These are phyloP conservation scores for Drosophila lutescens DNA, from an alignment of 2,888 invertebrate species.

Conservation along the genomic window DNA sequence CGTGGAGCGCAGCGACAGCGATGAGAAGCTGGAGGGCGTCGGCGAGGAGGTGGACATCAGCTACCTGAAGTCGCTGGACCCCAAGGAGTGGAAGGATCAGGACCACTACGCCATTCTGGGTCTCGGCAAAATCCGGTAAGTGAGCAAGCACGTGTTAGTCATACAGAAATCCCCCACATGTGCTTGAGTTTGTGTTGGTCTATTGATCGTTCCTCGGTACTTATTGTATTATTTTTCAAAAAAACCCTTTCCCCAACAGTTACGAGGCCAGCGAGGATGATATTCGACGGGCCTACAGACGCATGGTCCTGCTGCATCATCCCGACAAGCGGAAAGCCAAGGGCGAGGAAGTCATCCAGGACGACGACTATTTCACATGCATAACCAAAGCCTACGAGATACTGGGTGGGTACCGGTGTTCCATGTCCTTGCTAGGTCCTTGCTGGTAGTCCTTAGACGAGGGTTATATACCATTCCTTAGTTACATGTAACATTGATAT, in stretches of 20 bases:
- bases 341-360: constrained; percentile 93
- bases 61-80: constrained; percentile 94
- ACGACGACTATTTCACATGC: constrained; percentile 99
- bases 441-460: neutral
- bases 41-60: constrained; percentile 90
- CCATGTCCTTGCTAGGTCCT: neutral
- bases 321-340: constrained; percentile 98
- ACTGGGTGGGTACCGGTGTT: constrained; percentile 87
- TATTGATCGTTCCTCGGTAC: neutral
- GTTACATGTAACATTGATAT: too few relatives aligned
- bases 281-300: constrained; percentile 96
- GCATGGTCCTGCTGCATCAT: constrained; percentile 96
- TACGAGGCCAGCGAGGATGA: constrained; percentile 95
- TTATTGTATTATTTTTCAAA: neutral
- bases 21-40: constrained; percentile 82
- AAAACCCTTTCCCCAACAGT: constrained; percentile 83
- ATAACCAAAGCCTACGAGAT: constrained; percentile 99
- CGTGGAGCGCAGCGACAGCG: constrained; percentile 75
- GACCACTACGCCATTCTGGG: constrained; percentile 99
- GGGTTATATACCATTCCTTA: too few relatives aligned
- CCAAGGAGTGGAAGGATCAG: constrained; percentile 98
- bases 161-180: neutral
- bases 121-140: constrained; percentile 87
- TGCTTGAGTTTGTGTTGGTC: neutral
- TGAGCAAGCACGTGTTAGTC: constrained; percentile 51